Evolutionary conservation across 2,888 invertebrate species (phyloP).

Genomic region (Keiferia lycopersicella): DNA sequence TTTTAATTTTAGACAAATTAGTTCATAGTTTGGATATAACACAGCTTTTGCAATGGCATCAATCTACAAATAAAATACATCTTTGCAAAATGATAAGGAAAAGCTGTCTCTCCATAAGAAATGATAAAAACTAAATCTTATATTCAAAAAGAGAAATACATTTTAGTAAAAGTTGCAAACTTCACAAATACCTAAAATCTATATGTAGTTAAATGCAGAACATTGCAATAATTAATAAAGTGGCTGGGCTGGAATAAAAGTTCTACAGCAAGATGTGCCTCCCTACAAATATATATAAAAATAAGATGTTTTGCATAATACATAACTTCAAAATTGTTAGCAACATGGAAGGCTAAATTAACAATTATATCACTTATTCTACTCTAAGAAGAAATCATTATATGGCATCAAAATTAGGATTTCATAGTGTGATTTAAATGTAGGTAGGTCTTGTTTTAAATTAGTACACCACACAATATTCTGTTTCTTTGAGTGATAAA

Average conservation of each 20-base stretch:
- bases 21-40: not conserved
- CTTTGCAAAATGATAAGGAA: not conserved
- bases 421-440: not conserved
- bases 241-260: constrained; percentile 27
- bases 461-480: not conserved
- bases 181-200: constrained; percentile 24
- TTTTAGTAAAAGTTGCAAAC: constrained; percentile 20
- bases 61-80: not conserved
- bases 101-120: constrained; percentile 22
- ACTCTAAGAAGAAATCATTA: constrained; percentile 8
- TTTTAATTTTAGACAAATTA: not conserved
- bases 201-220: constrained; percentile 33
- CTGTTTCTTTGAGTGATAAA: not conserved
- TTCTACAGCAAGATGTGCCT: not conserved
- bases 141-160: constrained; percentile 19
- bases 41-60: not conserved
- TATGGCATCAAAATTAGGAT: not conserved
- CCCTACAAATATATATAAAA: not conserved
- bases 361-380: constrained; percentile 21
- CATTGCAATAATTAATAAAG: constrained; percentile 17
- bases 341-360: constrained; percentile 18
- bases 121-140: constrained; percentile 13
- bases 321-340: not conserved
- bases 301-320: constrained; percentile 8
- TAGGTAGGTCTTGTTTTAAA: not conserved